Base-by-base conservation (phyloP, 1,140 invertebrate species). In the Globodera rostochiensis region DNA sequence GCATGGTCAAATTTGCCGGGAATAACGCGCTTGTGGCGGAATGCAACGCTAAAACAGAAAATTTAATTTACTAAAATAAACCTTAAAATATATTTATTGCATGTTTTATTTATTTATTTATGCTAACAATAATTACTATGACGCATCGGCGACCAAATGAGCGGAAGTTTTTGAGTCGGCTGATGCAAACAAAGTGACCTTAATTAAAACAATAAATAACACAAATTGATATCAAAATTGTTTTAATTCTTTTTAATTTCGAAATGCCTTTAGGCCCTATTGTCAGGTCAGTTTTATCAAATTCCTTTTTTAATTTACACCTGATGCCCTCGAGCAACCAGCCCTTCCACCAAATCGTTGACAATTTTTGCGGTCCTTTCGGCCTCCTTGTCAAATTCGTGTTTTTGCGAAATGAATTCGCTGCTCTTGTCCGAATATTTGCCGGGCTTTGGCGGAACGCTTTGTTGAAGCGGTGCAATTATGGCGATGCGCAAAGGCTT, bases 401-500 rank as follows among this genome's bases (percentile, higher is more conserved):
- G 57, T 15, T 60, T 60, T 60, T 11, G 57, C 57, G 57, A 15
- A 19, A 60, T 60, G 11, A 60, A 19, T 60, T 11, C 15, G 5
- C 1, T 13, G 15, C 57, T 60, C 19, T 60, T 60, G 13, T 11
- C 57, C 57, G 57, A 60, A 19, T 60, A 60, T 60, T 60, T 60
- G 67, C 80, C 77, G 1, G 25, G 84, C 66, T 73, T 82, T 49
- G 84, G 79, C 50, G 79, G 79, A 36, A 80, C 79, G 60, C 84
- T 84, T 70, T 73, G 84, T 11, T 83, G 86, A n/a, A 86, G 85
- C 15, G 82, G 90, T 89, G 77, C 77, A 6, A 79, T 79, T 19
- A 70, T 66, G 15, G 77, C 77, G 19, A 79, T 79, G 67, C 77
- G 77, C 50, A 79, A 19, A 60, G 57, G 57, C 57, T 60, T 25